These are phyloP conservation scores for Acanthochromis polyacanthus DNA, from an alignment of 2,113 vertebrate genomes.

Conservation along the genomic window DNA sequence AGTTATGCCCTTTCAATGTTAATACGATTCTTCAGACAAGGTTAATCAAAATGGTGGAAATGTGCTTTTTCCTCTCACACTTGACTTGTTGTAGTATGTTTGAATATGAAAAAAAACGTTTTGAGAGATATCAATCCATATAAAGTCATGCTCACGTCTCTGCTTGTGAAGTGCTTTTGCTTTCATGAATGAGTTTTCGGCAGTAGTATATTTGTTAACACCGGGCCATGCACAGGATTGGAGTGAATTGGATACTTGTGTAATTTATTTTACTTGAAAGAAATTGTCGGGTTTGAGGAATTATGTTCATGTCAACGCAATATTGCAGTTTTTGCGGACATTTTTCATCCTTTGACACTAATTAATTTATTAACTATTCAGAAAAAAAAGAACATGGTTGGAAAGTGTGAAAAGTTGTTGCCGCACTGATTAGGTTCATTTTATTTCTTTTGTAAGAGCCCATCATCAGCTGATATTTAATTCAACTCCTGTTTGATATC, in stretches of 20 bases:
- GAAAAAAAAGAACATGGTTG: slow-evolving; percentile 61
- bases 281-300: slow-evolving; percentile 71
- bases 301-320: slow-evolving; percentile 86
- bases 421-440: slow-evolving; percentile 83
- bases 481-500: slow-evolving; percentile 99
- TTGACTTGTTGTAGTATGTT: slow-evolving; percentile 91
- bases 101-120: slow-evolving; percentile 80
- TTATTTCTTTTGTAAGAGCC: slow-evolving; percentile 91
- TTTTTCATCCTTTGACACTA: slow-evolving; percentile 92
- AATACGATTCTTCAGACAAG: slow-evolving; percentile 92
- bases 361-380: slow-evolving; percentile 87
- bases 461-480: slow-evolving; percentile 98
- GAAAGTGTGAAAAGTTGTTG: slow-evolving; percentile 74
- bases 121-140: slow-evolving; percentile 75
- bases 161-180: slow-evolving; percentile 87
- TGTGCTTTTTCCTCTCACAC: slow-evolving; percentile 89
- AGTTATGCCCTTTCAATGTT: slow-evolving; percentile 91
- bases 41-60: slow-evolving; percentile 90
- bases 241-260: slow-evolving; percentile 79
- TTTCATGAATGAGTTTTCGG: slow-evolving; percentile 80
- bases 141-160: slow-evolving; percentile 89
- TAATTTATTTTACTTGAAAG: slow-evolving; percentile 90
- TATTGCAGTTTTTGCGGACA: slow-evolving; percentile 83
- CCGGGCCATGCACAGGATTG: slow-evolving; percentile 82
- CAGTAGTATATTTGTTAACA: slow-evolving; percentile 79